Evolutionary conservation across 2,888 invertebrate genomes (phyloP).

Genomic region (Tenodera sinensis): DNA sequence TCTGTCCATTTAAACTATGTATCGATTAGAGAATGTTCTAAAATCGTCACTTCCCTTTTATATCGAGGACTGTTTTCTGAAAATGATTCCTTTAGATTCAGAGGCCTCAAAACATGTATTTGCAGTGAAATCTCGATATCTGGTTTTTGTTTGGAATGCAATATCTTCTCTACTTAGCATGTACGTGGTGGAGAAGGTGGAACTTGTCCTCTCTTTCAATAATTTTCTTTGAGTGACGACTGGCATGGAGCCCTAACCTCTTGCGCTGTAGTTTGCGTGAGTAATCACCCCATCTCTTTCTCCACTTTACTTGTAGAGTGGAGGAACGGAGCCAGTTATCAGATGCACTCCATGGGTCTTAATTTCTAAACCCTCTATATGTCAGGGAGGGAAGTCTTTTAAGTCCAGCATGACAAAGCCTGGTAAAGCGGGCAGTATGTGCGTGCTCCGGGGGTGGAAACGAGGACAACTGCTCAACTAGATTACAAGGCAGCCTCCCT

Average conservation of each 20-base stretch:
- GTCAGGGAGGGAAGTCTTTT: background rate
- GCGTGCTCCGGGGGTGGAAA: no score
- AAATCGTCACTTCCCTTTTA: no score
- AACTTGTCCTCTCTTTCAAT: background rate
- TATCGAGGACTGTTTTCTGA: no score
- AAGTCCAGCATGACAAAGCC: background rate
- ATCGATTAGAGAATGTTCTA: no score
- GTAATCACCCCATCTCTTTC: background rate
- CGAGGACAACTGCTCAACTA: no score
- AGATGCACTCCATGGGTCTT: background rate
- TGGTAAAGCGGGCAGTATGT: background rate
- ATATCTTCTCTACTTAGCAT: no score
- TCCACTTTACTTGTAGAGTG: background rate
- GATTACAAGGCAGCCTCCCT: no score
- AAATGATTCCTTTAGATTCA: no score
- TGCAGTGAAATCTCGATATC: no score
- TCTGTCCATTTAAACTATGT: no score
- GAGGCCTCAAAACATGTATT: no score
- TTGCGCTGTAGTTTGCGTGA: background rate
- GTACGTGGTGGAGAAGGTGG: background rate
- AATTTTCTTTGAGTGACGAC: background rate
- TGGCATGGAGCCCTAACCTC: background rate
- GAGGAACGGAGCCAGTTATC: background rate
- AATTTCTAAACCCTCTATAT: background rate
- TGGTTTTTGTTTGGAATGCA: no score